phyloP scores from a whole-genome alignment of 2,888 invertebrate genomes.

The Dicroscelio sp. region DNA sequence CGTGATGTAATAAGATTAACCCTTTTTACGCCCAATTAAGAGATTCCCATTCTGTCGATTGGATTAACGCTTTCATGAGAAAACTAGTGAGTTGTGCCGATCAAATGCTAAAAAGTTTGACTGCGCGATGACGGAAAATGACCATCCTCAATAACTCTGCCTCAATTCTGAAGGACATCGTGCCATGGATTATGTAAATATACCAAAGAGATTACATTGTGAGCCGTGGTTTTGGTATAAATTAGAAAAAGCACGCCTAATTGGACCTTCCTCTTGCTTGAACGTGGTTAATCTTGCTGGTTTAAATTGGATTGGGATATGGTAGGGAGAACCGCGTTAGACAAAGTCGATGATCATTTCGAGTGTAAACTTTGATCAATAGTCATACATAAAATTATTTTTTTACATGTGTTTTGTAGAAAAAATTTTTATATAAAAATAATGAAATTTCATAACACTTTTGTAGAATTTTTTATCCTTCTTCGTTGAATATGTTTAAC shows the following conservation, averaged over 20 bases:
- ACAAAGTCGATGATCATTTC: conserved; percentile 41
- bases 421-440: too few species aligned
- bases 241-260: conserved; percentile 62
- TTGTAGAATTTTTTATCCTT: too few species aligned
- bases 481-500: too few species aligned
- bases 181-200: conserved; percentile 68
- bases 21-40: conserved; percentile 72
- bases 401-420: too few species aligned
- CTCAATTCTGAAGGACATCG: conserved; percentile 6
- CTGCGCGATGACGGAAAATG: conserved; percentile 56
- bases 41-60: conserved; percentile 25
- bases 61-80: conserved; percentile 63
- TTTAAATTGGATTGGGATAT: conserved; percentile 61
- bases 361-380: conserved; percentile 2
- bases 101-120: conserved; percentile 61
- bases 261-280: conserved; percentile 37
- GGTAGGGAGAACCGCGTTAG: conserved; percentile 47
- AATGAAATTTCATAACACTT: too few species aligned
- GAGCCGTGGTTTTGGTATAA: conserved; percentile 41
- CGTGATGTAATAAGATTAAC: conserved; percentile 69
- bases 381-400: not conserved
- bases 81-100: conserved; percentile 55
- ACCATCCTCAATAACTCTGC: conserved; percentile 10
- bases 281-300: conserved; percentile 41
- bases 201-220: conserved; percentile 37